phyloP scores from a whole-genome alignment of 2,797 vertebrate genomes.

The Setipinna tenuifilis region DNA sequence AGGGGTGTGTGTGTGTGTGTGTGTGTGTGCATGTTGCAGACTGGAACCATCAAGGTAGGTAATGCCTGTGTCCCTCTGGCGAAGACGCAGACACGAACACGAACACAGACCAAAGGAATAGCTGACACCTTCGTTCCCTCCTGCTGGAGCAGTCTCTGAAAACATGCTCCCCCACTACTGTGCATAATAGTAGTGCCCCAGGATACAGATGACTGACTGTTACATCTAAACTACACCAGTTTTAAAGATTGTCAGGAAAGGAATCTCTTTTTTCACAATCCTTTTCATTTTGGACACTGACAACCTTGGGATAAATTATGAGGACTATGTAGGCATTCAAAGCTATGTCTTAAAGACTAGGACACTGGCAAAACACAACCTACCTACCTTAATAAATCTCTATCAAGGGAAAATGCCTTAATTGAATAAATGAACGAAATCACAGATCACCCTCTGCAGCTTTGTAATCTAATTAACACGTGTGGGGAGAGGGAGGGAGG shows the following conservation, averaged over 20 bases:
- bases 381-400: background rate
- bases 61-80: constrained; percentile 51
- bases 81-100: background rate
- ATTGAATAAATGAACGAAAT: constrained; percentile 21
- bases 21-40: constrained; percentile 52
- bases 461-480: constrained; percentile 17
- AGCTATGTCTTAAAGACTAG: too few relatives aligned
- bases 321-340: background rate
- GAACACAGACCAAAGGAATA: background rate
- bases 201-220: background rate
- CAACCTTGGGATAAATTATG: background rate
- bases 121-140: background rate
- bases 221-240: background rate
- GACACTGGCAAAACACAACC: background rate
- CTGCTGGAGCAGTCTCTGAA: background rate
- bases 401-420: background rate
- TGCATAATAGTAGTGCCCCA: background rate
- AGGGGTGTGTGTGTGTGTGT: too few relatives aligned
- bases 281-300: background rate
- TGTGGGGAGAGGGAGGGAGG: background rate
- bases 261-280: background rate
- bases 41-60: constrained; percentile 66
- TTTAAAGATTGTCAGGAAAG: background rate
- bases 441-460: background rate
- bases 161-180: background rate